Conservation (phyloP, 2,113 vertebrate species). For the Zeus faber region DNA sequence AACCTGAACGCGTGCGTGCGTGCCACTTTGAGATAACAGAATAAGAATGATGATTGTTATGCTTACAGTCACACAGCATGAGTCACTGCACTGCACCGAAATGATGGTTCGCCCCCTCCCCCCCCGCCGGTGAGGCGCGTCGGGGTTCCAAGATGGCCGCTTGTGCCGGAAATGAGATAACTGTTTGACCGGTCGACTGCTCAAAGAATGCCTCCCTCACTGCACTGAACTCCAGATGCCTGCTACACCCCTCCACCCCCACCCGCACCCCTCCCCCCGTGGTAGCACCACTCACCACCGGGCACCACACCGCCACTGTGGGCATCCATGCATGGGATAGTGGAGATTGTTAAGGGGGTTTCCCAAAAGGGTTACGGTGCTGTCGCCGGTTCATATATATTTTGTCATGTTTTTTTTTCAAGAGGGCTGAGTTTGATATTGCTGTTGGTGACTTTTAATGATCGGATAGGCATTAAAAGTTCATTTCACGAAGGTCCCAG, state of each 20-base stretch:
- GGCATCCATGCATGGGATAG: conserved; percentile 52
- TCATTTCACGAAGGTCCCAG: too few species aligned
- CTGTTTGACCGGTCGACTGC: conserved; percentile 45
- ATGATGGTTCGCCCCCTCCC: conserved; percentile 40
- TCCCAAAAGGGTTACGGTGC: conserved; percentile 11
- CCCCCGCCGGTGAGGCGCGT: too few species aligned
- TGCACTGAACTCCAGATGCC: conserved; percentile 68
- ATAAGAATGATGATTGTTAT: conserved; percentile 43
- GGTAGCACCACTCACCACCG: not conserved
- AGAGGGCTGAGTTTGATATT: too few species aligned
- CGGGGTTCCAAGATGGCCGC: conserved; percentile 43
- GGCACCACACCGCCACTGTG: conserved; percentile 25
- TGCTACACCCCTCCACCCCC: conserved; percentile 50
- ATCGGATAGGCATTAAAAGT: too few species aligned
- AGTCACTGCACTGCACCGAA: conserved; percentile 66
- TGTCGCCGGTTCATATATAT: too few species aligned
- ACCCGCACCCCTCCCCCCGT: conserved; percentile 1
- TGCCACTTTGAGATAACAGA: conserved; percentile 47
- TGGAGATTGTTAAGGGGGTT: conserved; percentile 16
- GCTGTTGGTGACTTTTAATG: too few species aligned
- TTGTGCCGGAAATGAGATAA: conserved; percentile 44
- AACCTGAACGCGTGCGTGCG: not conserved
- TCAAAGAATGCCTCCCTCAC: conserved; percentile 65
- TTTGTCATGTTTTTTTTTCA: conserved; percentile 1
- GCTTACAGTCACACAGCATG: conserved; percentile 70